Base-by-base conservation (phyloP, 2,888 invertebrate genomes). In the Nomada goodeniana region DNA sequence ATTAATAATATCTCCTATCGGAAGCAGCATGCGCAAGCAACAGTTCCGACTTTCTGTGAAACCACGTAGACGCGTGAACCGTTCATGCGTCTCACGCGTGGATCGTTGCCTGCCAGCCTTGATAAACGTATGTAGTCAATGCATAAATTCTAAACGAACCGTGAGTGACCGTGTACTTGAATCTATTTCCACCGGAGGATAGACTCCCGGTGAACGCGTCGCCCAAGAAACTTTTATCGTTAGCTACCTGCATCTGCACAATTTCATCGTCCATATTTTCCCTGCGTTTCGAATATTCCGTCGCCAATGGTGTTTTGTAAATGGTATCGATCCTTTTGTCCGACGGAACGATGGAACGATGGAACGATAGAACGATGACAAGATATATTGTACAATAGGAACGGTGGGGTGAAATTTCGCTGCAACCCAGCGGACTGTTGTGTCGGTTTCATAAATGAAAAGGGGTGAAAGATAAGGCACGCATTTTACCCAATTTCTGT, bases 401-500 rank as follows among this genome's bases (percentile, higher is more conserved):
- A 4, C n/a, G 23, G 18, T 15, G 1, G 36, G 4, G 47, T 63
- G 44, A 9, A 7, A n/a, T 26, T 65, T 69, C 60, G n/a, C 52
- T 71, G 20, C 64, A 70, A 64, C 53, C 26, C 11, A n/a, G 36
- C 23, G 50, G 20, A 18, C 18, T 44, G 20, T n/a, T 18, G 44
- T 60, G 10, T 55, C 47, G 44, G 13, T 50, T 44, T 9, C 11
- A 42, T 80, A 82, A 80, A 80, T 82, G 55, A 63, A 44, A 63
- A 71, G 73, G 47, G 53, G 23, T 15, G 23, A 57, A 20, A 73
- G 85, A 86, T 86, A 86, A 86, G 83, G 73, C 86, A 86, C 77
- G 86, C 11, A 15, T 47, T 47, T 15, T 15, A 47, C 47, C 52
- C 64, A 36, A 36, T 36, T 36, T 36, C 57, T 44, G 69, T 50